phyloP scores from a whole-genome alignment of 1,140 invertebrate species.

The Temnothorax curvispinosus region DNA sequence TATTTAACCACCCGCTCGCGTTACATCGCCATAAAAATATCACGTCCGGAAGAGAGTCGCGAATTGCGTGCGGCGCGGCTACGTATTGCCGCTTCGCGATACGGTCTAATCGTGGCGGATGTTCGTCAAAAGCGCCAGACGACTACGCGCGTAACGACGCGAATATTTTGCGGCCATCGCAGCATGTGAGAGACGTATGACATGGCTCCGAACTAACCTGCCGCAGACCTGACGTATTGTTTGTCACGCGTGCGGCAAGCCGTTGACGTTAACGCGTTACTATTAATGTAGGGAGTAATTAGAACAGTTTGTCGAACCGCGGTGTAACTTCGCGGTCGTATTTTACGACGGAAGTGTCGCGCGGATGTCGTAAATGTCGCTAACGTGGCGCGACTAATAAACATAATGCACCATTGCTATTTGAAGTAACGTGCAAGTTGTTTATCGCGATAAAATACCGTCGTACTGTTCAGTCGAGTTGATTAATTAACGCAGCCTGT shows the following conservation, averaged over 20 bases:
- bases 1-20: constrained; percentile 15
- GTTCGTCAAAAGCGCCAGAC: constrained; percentile 39
- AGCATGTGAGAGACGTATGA: constrained; percentile 28
- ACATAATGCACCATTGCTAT: constrained; percentile 29
- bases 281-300: constrained; percentile 48
- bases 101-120: constrained; percentile 29
- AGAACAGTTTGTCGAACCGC: constrained; percentile 46
- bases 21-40: constrained; percentile 25
- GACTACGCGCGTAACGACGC: constrained; percentile 24
- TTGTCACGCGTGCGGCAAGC: constrained; percentile 32
- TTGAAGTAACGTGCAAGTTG: constrained; percentile 20
- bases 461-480: not conserved
- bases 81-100: constrained; percentile 6
- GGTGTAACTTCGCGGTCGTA: constrained; percentile 19
- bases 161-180: constrained; percentile 37
- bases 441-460: constrained; percentile 23
- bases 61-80: constrained; percentile 8
- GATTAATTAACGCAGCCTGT: not conserved
- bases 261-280: constrained; percentile 48
- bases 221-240: constrained; percentile 39
- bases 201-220: not conserved
- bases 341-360: constrained; percentile 37
- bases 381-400: constrained; percentile 38
- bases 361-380: constrained; percentile 49
- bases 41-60: not conserved